phyloP scores from a whole-genome alignment of 2,113 vertebrate species.

The Otocyon megalotis region DNA sequence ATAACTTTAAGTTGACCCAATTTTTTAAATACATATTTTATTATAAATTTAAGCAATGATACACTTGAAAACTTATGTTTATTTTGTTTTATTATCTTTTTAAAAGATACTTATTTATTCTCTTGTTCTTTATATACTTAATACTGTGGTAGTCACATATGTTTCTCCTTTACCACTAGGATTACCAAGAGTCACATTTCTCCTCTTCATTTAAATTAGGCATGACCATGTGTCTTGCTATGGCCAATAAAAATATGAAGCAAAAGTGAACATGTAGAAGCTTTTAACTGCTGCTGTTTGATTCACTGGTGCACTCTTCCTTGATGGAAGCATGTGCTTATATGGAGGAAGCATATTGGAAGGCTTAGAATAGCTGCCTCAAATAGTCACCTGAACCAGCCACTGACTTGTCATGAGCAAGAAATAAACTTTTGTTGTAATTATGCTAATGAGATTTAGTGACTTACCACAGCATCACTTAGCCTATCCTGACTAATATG shows the following conservation, averaged over 20 bases:
- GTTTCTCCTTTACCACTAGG: neutral
- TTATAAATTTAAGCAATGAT: neutral
- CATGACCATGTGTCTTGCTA: neutral
- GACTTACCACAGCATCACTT: neutral
- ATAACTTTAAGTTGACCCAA: neutral
- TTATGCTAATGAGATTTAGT: neutral
- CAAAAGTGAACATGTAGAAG: neutral
- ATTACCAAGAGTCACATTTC: neutral
- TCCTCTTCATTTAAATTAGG: neutral
- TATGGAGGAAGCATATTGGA: neutral
- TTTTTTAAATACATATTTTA: neutral
- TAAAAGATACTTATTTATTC: neutral
- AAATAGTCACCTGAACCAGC: neutral
- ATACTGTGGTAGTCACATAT: no score
- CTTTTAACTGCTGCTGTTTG: neutral
- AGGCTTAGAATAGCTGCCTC: neutral
- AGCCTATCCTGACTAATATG: neutral
- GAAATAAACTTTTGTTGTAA: neutral
- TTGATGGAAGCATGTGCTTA: neutral
- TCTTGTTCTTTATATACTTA: neutral
- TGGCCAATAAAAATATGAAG: neutral
- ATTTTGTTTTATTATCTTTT: neutral
- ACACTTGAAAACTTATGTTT: neutral
- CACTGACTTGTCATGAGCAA: neutral
- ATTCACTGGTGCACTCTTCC: neutral